Percentiles rank a stretch among this genome's conserved stretches.
Evolutionary conservation across 1,140 invertebrate species (phyloP).

Genomic region (Drosophila burlai): DNA sequence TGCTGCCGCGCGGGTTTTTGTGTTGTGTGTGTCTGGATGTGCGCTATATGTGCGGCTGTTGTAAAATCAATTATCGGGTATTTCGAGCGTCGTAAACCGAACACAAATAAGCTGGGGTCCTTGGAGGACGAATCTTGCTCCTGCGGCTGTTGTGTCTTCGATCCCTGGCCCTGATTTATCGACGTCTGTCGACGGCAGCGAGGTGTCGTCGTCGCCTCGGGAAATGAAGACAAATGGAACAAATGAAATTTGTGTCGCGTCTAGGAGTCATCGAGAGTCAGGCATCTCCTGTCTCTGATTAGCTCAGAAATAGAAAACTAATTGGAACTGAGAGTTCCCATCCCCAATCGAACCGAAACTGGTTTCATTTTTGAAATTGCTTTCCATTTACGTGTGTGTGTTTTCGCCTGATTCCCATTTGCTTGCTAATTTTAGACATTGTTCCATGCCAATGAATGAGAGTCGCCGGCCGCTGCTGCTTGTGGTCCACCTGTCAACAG

Average conservation of each 20-base stretch:
- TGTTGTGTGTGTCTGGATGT: neutral
- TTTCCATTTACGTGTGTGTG: constrained; percentile 7
- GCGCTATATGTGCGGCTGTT: constrained; percentile 22
- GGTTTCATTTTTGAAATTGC: constrained; percentile 46
- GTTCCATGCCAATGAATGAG: constrained; percentile 58
- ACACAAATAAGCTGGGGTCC: constrained; percentile 60
- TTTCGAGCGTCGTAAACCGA: constrained; percentile 58
- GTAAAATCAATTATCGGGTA: constrained; percentile 72
- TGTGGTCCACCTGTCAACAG: constrained; percentile 33
- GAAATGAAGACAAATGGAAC: constrained; percentile 56
- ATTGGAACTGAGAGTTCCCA: constrained; percentile 50
- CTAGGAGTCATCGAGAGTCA: constrained; percentile 27
- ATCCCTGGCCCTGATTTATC: constrained; percentile 68
- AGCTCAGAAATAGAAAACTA: constrained; percentile 56
- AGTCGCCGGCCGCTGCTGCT: constrained; percentile 1
- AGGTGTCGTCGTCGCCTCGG: constrained; percentile 46
- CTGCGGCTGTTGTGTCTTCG: constrained; percentile 34
- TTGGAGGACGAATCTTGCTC: constrained; percentile 27
- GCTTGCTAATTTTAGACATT: constrained; percentile 71
- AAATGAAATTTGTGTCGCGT: constrained; percentile 64
- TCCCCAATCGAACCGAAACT: constrained; percentile 45
- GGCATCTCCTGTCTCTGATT: constrained; percentile 37
- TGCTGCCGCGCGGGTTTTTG: constrained; percentile 4
- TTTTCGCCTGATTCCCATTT: constrained; percentile 34
- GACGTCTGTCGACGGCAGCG: constrained; percentile 40